Evolutionary conservation across 2,113 vertebrate species (phyloP).

Genomic region (Pagrus major): DNA sequence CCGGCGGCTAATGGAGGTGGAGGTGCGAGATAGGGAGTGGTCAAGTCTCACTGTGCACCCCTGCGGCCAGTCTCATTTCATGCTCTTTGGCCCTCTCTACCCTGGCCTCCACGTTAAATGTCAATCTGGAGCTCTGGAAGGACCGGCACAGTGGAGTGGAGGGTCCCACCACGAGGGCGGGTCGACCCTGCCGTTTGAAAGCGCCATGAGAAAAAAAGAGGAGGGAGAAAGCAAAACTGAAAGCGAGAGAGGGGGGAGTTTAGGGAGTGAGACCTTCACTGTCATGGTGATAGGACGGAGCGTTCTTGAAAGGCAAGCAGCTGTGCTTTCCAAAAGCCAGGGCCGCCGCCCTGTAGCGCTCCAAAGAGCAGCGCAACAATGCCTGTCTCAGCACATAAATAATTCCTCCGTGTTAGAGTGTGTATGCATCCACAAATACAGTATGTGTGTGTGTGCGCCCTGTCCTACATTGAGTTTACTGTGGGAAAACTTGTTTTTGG

Average conservation of each 20-base stretch:
- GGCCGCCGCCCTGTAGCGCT: slow-evolving; percentile 56
- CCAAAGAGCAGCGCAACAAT: slow-evolving; percentile 76
- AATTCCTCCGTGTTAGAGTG: slow-evolving; percentile 60
- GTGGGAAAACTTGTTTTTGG: background rate
- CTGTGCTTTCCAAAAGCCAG: slow-evolving; percentile 59
- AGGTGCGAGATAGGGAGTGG: slow-evolving; percentile 55
- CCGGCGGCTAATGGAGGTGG: slow-evolving; percentile 58
- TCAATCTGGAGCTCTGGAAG: slow-evolving; percentile 62
- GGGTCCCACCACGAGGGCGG: slow-evolving; percentile 29
- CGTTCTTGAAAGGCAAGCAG: slow-evolving; percentile 66
- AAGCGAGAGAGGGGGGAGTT: slow-evolving; percentile 7
- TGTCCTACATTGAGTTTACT: slow-evolving; percentile 3
- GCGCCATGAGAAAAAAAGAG: slow-evolving; percentile 1
- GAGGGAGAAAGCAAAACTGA: background rate
- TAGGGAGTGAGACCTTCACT: slow-evolving; percentile 56
- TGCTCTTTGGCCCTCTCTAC: slow-evolving; percentile 64
- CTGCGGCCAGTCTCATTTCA: slow-evolving; percentile 56
- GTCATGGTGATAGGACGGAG: slow-evolving; percentile 55
- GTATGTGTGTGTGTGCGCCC: slow-evolving; percentile 9
- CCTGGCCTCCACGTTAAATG: slow-evolving; percentile 69
- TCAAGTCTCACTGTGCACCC: slow-evolving; percentile 54
- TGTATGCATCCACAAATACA: slow-evolving; percentile 24
- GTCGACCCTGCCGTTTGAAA: slow-evolving; percentile 54
- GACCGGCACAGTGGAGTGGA: slow-evolving; percentile 34
- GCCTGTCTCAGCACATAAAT: slow-evolving; percentile 78